Evolutionary conservation across 2,888 invertebrate genomes (phyloP).

Genomic region (Halocaridina rubra): DNA sequence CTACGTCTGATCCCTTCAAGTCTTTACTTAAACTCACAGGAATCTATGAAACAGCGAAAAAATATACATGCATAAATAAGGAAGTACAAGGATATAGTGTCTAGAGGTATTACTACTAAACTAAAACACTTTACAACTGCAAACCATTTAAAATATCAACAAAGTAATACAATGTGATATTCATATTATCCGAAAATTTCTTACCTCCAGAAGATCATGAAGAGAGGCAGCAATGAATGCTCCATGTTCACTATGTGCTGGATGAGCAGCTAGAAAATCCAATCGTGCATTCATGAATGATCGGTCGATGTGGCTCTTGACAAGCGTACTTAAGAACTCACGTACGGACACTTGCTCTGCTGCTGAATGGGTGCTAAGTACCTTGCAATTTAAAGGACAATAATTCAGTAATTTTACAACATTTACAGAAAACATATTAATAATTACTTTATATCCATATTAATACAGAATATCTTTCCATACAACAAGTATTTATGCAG

Average conservation of each 20-base stretch:
- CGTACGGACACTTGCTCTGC: slow-evolving; percentile 65
- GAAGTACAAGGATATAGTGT: too few species aligned
- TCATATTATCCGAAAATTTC: too few species aligned
- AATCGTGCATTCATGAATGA: slow-evolving; percentile 60
- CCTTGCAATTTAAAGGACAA: slow-evolving; percentile 63
- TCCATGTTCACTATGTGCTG: slow-evolving; percentile 60
- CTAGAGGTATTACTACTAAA: too few species aligned
- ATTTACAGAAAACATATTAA: too few species aligned
- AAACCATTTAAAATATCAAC: too few species aligned
- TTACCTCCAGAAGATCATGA: slow-evolving; percentile 64
- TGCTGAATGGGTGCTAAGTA: slow-evolving; percentile 66
- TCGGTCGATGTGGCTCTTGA: slow-evolving; percentile 65
- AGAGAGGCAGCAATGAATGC: slow-evolving; percentile 62
- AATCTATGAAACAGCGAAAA: slow-evolving; percentile 56
- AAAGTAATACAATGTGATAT: too few species aligned
- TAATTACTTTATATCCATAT: too few species aligned
- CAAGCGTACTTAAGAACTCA: slow-evolving; percentile 67
- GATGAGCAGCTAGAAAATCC: slow-evolving; percentile 65
- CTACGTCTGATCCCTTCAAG: slow-evolving; percentile 64
- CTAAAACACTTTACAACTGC: too few species aligned
- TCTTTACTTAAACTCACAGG: slow-evolving; percentile 65
- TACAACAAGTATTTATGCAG: too few species aligned
- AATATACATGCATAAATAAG: not conserved
- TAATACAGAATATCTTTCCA: too few species aligned
- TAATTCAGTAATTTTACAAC: too few species aligned